Evolutionary conservation across 2,113 vertebrate genomes (phyloP), one percentile per base, ranked within the genome.

Genomic region (Rhinogobius similis): DNA sequence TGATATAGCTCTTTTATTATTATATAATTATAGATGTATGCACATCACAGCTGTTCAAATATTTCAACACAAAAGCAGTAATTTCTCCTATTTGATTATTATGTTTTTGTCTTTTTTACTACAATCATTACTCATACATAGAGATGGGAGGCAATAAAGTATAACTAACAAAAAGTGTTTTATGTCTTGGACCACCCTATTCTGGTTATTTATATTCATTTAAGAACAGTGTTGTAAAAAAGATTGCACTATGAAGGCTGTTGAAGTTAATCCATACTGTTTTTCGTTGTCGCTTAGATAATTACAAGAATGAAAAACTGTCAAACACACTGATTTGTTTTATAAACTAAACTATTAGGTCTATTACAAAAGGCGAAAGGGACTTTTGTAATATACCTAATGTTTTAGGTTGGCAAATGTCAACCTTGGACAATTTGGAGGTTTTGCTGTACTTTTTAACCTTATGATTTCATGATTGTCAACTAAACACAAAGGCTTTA

Each of bases 1-100:
- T 58, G 59, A 65, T 78, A 75, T 38, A 76, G 69, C 78, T 81
- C 66, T 55, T 65, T 68, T 62, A 52, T 74, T 52, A 61, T n/a
- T n/a, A n/a, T n/a, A n/a, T n/a, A n/a, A n/a, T n/a, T 50, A 71
- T 76, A 20, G 76, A 69, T 68, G 32, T 71, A 36, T 70, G 59
- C 59, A 12, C 52, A 50, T 39, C 73, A 20, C 62, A 68, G 68
- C 46, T 85, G 70, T 73, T 80, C 68, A 21, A 43, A 27, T 53
- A 50, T 29, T 38, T 32, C 29, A 20, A 21, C 18, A 53, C 21
- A 65, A 20, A 18, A 58, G 55, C n/a, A 24, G 53, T 32, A 10
- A 3, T 23, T 4, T 41, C 38, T 43, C 6, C 38, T 43, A 14
- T 63, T 43, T 27, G 32, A 23, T 39, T 23, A 62, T 41, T 59